Conservation (phyloP, 2,888 invertebrate species). For the Agriotes lineatus region DNA sequence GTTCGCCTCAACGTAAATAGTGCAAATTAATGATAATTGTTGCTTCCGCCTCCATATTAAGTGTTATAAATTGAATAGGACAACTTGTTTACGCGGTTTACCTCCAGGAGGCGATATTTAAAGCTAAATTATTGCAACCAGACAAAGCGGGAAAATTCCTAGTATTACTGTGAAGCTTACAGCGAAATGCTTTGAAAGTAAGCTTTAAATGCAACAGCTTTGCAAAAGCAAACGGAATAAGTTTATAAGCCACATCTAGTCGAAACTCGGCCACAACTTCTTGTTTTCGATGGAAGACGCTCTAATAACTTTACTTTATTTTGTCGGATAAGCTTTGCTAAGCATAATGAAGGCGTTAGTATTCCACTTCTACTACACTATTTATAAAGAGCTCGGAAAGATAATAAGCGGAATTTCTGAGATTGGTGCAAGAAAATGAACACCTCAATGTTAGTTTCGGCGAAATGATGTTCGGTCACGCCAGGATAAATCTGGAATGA, state of each 20-base stretch:
- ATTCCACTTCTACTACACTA: conserved; percentile 35
- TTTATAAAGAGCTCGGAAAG: conserved; percentile 33
- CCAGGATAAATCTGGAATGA: conserved; percentile 42
- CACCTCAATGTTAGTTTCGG: conserved; percentile 42
- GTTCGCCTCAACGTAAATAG: background rate
- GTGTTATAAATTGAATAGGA: background rate
- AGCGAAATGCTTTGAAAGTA: too few relatives aligned
- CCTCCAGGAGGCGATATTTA: too few relatives aligned
- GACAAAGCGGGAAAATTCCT: too few relatives aligned
- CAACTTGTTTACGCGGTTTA: too few relatives aligned
- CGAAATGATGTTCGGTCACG: conserved; percentile 46
- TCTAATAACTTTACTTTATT: conserved; percentile 34
- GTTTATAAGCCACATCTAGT: background rate
- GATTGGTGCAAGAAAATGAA: conserved; percentile 42
- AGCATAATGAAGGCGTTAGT: conserved; percentile 41
- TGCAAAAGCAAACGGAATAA: background rate
- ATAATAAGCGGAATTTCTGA: conserved; percentile 36
- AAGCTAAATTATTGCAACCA: too few relatives aligned
- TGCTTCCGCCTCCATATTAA: background rate
- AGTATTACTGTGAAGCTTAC: too few relatives aligned
- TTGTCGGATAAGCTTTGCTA: conserved; percentile 34
- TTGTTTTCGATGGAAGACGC: conserved; percentile 26
- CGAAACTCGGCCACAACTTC: conserved; percentile 20
- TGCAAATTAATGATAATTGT: background rate
- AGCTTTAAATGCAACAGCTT: too few relatives aligned